phyloP scores from a whole-genome alignment of 2,797 vertebrate genomes.

The Anguilla megastoma region DNA sequence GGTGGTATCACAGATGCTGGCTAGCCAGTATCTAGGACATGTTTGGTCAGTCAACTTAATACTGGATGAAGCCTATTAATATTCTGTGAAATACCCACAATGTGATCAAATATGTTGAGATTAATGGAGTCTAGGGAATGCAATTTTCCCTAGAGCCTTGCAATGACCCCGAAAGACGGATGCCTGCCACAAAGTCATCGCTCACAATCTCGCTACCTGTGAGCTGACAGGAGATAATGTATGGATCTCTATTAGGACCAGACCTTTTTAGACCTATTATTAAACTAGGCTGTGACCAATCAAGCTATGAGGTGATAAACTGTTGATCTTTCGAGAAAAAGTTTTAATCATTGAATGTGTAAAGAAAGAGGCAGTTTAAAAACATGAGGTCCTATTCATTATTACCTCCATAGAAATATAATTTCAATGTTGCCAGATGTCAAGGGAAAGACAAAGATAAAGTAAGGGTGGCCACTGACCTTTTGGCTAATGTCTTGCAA shows the following conservation, averaged over 20 bases:
- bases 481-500: slow-evolving; percentile 18
- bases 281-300: neutral
- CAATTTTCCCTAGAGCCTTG: neutral
- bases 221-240: neutral
- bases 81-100: slow-evolving; percentile 45
- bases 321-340: neutral
- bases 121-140: neutral
- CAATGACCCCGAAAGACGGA: neutral
- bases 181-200: neutral
- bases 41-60: slow-evolving; percentile 44
- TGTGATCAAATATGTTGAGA: slow-evolving; percentile 7
- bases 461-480: neutral
- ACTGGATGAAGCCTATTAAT: slow-evolving; percentile 64
- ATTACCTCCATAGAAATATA: neutral
- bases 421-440: neutral
- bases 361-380: neutral
- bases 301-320: neutral
- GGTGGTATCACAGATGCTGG: neutral
- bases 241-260: neutral
- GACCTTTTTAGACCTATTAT: neutral
- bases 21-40: slow-evolving; percentile 33
- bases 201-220: neutral
- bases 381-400: neutral
- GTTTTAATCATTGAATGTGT: neutral
- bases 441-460: slow-evolving; percentile 27